Base-by-base conservation (phyloP, 2,797 vertebrate species). In the Coregonus suidteri region DNA sequence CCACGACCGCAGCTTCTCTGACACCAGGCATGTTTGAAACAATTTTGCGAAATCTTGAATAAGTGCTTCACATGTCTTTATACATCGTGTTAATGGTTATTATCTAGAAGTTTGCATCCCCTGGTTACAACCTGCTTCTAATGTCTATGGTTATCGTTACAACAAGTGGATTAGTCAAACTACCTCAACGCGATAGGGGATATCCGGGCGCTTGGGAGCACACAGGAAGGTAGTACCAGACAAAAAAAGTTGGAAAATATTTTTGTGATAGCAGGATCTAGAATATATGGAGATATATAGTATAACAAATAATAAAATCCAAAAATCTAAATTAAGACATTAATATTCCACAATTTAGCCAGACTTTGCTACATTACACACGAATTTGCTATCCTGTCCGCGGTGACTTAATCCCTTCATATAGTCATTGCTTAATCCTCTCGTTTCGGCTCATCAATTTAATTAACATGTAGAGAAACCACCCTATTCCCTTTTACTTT, bases 101-200 rank as follows among this genome's bases (percentile, higher is more conserved):
- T 18, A 7, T 20, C 53, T n/a, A 1, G 20, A 34, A 72, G 54
- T 77, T 72, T 66, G 14, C 5, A 37, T 30, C 66, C 76, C 51
- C 14, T 34, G 16, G 34, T 68, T 37, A 89, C 93, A 47, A 2
- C 41, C 41, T 47, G 9, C 9, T 47, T 13, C 9, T 47, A 47
- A 47, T 47, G 41, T 47, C 41, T 47, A 11, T 13, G 41, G 41
- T 47, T 47, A 13, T 47, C 41, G 41, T 13, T 47, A 47, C 41
- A 47, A 47, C 41, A 93, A 92, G 93, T 93, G 90, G 20, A 47
- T 47, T 47, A 47, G 41, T 92, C 84, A 90, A 11, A 85, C 82
- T 80, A 47, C 9, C 68, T 62, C 3, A 1, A 1, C 6, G 41
- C 76, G 56, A 25, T 20, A 78, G 41, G 70, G 20, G 0, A 53